These are phyloP conservation scores for Drosophila grimshawi DNA, from an alignment of 1,140 invertebrate genomes.

Conservation along the genomic window DNA sequence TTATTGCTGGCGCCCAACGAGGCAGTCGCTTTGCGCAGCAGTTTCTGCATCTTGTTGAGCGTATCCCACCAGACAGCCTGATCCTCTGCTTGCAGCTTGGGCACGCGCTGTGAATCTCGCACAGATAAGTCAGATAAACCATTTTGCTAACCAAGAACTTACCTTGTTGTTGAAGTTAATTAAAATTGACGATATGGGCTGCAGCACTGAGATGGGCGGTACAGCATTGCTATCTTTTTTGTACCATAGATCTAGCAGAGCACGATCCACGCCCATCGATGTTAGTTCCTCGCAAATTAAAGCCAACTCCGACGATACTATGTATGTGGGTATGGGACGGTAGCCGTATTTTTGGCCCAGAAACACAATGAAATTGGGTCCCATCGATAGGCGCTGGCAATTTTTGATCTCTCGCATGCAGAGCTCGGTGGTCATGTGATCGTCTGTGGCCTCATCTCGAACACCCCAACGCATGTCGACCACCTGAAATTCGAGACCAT, in stretches of 20 bases:
- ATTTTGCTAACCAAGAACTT: conserved; percentile 20
- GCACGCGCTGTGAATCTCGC: conserved; percentile 89
- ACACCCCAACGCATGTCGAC: conserved; percentile 99
- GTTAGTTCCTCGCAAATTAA: conserved; percentile 87
- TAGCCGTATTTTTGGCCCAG: conserved; percentile 99
- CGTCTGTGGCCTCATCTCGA: conserved; percentile 98
- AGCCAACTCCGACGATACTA: conserved; percentile 95
- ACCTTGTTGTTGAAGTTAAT: conserved; percentile 99
- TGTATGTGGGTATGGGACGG: conserved; percentile 97
- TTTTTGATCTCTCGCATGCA: conserved; percentile 99
- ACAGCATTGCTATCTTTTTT: conserved; percentile 98
- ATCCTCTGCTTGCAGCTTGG: conserved; percentile 97
- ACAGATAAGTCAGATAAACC: not conserved
- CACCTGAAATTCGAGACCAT: conserved; percentile 99
- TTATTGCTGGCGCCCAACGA: conserved; percentile 93
- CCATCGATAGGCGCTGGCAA: conserved; percentile 98
- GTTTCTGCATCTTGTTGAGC: conserved; percentile 96
- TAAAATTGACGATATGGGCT: conserved; percentile 98
- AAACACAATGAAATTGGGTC: conserved; percentile 99
- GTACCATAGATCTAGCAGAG: conserved; percentile 97
- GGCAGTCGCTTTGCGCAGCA: conserved; percentile 95
- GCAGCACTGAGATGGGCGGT: conserved; percentile 95
- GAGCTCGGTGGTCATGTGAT: conserved; percentile 99
- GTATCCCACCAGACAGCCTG: conserved; percentile 99
- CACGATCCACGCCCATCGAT: conserved; percentile 91